Percentiles rank a stretch among this genome's conserved stretches.
These are phyloP conservation scores for Dryobates pubescens DNA, from an alignment of 2,797 vertebrate genomes.

Conservation along the genomic window DNA sequence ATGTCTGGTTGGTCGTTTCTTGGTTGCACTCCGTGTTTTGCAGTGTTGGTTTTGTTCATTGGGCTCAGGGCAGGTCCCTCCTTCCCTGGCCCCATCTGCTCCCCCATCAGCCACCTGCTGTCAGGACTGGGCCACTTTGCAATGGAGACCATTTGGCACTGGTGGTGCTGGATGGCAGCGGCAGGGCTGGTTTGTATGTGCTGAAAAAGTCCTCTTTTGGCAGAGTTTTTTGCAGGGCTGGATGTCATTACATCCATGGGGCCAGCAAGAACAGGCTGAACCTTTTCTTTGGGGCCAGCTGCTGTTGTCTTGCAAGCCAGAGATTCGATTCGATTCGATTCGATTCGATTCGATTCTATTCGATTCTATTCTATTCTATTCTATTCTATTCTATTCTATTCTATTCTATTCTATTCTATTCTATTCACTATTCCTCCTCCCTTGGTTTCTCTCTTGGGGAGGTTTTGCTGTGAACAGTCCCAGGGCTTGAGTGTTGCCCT, in stretches of 20 bases:
- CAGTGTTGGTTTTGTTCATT: neutral
- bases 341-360: no score
- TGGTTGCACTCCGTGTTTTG: neutral
- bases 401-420: no score
- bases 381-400: no score
- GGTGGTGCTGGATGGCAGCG: neutral
- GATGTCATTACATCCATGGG: accelerated
- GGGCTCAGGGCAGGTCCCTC: neutral
- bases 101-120: neutral
- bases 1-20: accelerated
- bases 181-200: neutral
- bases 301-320: neutral
- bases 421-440: neutral
- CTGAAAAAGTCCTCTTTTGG: neutral
- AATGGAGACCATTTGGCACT: accelerated
- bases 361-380: no score
- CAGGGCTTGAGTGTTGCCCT: neutral
- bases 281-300: neutral
- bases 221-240: neutral
- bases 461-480: neutral
- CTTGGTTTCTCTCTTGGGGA: accelerated
- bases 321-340: neutral
- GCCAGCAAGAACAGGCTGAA: neutral
- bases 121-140: neutral
- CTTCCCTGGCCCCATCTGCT: neutral